Evolutionary conservation across 2,113 vertebrate genomes (phyloP).

Genomic region (Crotophaga sulcirostris): DNA sequence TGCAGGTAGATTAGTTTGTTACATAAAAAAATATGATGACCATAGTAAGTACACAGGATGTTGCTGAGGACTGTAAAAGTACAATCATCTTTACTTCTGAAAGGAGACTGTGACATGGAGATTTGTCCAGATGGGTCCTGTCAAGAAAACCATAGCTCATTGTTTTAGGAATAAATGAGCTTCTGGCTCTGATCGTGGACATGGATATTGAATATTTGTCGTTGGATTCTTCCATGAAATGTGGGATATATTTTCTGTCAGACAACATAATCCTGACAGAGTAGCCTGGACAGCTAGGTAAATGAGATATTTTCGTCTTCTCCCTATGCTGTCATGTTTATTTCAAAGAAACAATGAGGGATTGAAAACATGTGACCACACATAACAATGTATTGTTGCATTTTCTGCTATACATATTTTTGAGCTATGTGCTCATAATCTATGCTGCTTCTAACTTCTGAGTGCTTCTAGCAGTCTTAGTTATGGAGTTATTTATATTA

Average conservation of each 20-base stretch:
- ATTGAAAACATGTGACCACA: neutral
- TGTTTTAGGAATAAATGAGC: neutral
- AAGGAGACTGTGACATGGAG: neutral
- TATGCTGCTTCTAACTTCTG: neutral
- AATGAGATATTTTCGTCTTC: neutral
- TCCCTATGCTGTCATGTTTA: neutral
- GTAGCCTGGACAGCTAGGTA: neutral
- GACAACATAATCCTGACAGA: neutral
- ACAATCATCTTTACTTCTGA: neutral
- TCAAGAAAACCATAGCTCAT: neutral
- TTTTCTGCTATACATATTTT: neutral
- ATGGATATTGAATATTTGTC: neutral
- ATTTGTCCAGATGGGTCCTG: neutral
- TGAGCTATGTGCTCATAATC: neutral
- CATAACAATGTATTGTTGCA: neutral
- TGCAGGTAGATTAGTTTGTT: neutral
- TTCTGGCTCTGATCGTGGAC: neutral
- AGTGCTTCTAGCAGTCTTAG: neutral
- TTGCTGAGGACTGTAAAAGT: neutral
- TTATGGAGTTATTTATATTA: neutral
- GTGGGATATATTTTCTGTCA: neutral
- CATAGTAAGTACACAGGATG: neutral
- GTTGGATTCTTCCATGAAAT: neutral
- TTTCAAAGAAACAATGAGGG: neutral
- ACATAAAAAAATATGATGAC: neutral